Base-by-base conservation (phyloP, 2,797 vertebrate genomes). In the Remorina albescens region DNA sequence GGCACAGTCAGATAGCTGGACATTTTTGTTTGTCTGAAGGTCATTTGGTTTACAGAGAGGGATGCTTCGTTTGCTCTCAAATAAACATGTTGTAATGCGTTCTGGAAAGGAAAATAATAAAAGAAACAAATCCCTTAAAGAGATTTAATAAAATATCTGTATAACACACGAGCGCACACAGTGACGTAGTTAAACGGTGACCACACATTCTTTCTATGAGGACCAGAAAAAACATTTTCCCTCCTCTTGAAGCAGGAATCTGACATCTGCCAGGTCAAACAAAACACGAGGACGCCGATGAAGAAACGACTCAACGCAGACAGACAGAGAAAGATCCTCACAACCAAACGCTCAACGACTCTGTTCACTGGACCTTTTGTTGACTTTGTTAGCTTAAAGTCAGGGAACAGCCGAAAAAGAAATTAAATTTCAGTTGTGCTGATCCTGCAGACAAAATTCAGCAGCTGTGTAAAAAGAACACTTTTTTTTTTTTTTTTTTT, bases 61-160 rank as follows among this genome's bases (percentile, higher is more conserved):
- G 76, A 56, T 37, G 47, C 36, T 81, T 57, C 51, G 5, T 36
- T n/a, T 15, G 46, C 69, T 39, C 25, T 63, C 18, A 61, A 66
- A 66, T 53, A 80, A 81, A 80, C 36, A 74, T 18, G 55, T 53
- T 69, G 46, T 32, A 74, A 79, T 54, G 60, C 58, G 54, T 83
- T 59, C 57, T 49, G 67, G n/a, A 54, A 47, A 79, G 58, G 54
- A 60, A 53, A n/a, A n/a, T n/a, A n/a, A n/a, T n/a, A 50, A 8
- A 4, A 7, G 5, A 5, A 76, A 68, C 55, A 51, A 59, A 37
- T 73, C 21, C 21, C 76, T 47, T 55, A 18, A 79, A 74, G 36
- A 75, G 26, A 53, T 34, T 30, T 74, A 57, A 85, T 47, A 91
- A 86, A 89, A 67, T 76, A 59, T 73, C 30, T 70, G 60, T 8